phyloP scores from a whole-genome alignment of 2,888 invertebrate genomes.

The Yponomeuta evonymella region DNA sequence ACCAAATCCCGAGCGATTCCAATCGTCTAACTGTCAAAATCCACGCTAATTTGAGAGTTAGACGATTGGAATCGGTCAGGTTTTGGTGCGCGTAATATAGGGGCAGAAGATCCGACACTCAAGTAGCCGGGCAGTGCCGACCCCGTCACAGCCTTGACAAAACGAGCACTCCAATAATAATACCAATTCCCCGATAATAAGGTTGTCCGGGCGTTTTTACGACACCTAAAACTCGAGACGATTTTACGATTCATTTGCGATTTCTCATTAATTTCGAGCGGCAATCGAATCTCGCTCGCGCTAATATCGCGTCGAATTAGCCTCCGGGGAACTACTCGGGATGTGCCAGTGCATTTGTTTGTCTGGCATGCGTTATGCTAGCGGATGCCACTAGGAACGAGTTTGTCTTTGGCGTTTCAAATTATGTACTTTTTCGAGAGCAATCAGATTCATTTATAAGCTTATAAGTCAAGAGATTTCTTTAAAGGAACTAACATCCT shows the following conservation, averaged over 20 bases:
- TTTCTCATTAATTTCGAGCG: conserved; percentile 12
- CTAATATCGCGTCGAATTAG: conserved; percentile 10
- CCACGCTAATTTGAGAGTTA: too few species aligned
- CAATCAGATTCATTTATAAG: too few species aligned
- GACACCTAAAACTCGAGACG: conserved; percentile 1
- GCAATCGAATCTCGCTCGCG: conserved; percentile 10
- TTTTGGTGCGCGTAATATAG: too few species aligned
- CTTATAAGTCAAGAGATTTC: too few species aligned
- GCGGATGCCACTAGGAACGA: too few species aligned
- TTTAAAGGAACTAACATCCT: too few species aligned
- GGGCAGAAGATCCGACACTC: neutral
- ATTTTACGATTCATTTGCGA: conserved; percentile 4
- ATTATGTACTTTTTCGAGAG: too few species aligned
- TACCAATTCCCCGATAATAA: neutral
- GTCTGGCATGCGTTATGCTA: too few species aligned
- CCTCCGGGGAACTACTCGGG: neutral
- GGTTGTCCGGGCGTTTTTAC: neutral
- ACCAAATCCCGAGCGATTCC: too few species aligned
- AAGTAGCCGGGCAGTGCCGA: neutral
- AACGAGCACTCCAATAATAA: neutral
- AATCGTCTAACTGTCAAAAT: too few species aligned
- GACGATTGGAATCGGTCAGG: too few species aligned
- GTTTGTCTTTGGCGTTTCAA: too few species aligned
- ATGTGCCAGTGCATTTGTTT: neutral
- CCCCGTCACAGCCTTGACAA: neutral